These are phyloP conservation scores for Cheirogaleus medius DNA, from an alignment of 2,113 vertebrate species.

Conservation along the genomic window DNA sequence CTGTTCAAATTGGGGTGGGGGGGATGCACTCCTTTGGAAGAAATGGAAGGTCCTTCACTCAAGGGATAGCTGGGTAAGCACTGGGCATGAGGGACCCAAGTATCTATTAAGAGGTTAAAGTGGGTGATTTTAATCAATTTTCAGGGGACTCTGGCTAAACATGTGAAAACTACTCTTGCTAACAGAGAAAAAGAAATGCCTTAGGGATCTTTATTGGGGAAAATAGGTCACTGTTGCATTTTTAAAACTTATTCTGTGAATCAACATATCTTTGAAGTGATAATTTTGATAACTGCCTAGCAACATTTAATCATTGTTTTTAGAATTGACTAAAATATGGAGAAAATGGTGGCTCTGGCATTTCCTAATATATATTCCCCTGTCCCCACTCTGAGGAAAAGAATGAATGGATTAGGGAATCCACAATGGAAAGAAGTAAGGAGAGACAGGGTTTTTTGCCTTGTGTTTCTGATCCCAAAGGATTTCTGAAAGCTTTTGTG, in stretches of 20 bases:
- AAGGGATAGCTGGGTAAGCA: not conserved
- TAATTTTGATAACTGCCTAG: not conserved
- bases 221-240: not conserved
- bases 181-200: not conserved
- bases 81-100: not conserved
- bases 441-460: not conserved
- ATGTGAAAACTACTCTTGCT: not conserved
- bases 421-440: not conserved
- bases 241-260: conserved; percentile 8
- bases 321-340: not conserved
- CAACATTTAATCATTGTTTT: not conserved
- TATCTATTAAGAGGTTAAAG: not conserved
- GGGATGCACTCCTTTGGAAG: not conserved
- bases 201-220: not conserved
- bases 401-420: not conserved
- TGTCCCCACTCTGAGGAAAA: not conserved
- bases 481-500: conserved; percentile 46
- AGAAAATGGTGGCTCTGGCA: not conserved
- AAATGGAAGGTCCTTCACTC: not conserved
- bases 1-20: not conserved
- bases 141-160: not conserved
- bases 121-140: not conserved
- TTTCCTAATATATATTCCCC: not conserved
- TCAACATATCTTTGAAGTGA: not conserved
- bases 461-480: not conserved